A percentile compares a stretch with the other conserved stretches of the same genome.
Evolutionary conservation across 2,888 invertebrate genomes (phyloP).

Genomic region (Amphimallon solstitiale): DNA sequence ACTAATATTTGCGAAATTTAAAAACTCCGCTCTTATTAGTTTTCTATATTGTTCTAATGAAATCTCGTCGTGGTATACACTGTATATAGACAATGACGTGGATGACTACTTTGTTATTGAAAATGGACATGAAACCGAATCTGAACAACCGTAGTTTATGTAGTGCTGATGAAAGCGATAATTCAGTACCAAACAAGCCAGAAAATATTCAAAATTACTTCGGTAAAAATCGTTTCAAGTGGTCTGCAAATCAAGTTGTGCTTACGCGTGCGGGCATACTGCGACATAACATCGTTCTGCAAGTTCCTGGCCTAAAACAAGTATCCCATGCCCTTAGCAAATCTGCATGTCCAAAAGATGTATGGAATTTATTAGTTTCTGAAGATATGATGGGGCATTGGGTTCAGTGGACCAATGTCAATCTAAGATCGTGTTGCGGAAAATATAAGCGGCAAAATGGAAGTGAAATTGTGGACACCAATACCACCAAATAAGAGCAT

Average conservation of each 20-base stretch:
- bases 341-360: background rate
- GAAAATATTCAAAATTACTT: background rate
- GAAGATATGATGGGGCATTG: conserved; percentile 3
- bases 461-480: background rate
- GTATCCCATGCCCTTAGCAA: background rate
- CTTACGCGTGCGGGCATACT: background rate
- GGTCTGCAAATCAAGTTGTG: background rate
- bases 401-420: conserved; percentile 5
- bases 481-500: conserved; percentile 18
- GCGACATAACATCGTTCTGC: background rate
- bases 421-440: too few relatives aligned
- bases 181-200: background rate
- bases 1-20: too few relatives aligned
- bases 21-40: too few relatives aligned
- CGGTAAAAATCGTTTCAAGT: background rate
- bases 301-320: conserved; percentile 4
- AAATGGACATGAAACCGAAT: conserved; percentile 20
- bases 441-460: too few relatives aligned
- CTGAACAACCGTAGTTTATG: conserved; percentile 10
- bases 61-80: too few relatives aligned
- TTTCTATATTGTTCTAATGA: too few relatives aligned
- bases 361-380: conserved; percentile 10
- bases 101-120: background rate
- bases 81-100: conserved; percentile 7
- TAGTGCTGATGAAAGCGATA: background rate